Conservation (phyloP, 2,113 vertebrate genomes). For the Lepidothrix coronata region DNA sequence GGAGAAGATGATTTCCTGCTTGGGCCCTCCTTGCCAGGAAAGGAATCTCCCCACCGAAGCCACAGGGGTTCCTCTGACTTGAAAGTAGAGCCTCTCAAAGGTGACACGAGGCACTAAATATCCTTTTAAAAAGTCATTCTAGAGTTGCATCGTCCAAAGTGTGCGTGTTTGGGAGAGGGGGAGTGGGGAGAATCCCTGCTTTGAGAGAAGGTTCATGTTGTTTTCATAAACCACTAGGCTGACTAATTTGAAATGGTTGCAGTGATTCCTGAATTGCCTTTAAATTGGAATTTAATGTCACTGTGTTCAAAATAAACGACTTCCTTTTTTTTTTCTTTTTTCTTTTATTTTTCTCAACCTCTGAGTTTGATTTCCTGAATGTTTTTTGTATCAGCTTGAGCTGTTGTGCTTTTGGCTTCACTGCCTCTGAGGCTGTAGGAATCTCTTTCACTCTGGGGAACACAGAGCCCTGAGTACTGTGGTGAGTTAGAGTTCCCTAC, state of each 20-base stretch:
- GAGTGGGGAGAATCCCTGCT: not conserved
- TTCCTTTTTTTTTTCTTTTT: too few species aligned
- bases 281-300: not conserved
- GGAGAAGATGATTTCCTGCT: not conserved
- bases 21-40: not conserved
- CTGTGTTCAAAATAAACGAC: not conserved
- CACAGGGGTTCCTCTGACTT: not conserved
- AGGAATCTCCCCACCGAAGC: accelerated
- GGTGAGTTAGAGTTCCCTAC: not conserved
- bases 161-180: not conserved
- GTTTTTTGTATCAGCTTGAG: not conserved
- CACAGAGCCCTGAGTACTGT: not conserved
- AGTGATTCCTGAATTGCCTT: not conserved
- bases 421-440: not conserved
- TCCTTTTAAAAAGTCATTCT: not conserved
- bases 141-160: not conserved
- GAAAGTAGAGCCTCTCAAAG: not conserved
- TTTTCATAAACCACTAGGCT: not conserved
- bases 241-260: not conserved
- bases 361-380: not conserved
- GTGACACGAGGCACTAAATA: not conserved
- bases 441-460: not conserved
- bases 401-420: not conserved
- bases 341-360: not conserved
- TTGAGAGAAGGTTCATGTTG: not conserved